These are phyloP conservation scores for Chymomyza caudatula DNA, from an alignment of 2,888 invertebrate genomes.

Conservation along the genomic window DNA sequence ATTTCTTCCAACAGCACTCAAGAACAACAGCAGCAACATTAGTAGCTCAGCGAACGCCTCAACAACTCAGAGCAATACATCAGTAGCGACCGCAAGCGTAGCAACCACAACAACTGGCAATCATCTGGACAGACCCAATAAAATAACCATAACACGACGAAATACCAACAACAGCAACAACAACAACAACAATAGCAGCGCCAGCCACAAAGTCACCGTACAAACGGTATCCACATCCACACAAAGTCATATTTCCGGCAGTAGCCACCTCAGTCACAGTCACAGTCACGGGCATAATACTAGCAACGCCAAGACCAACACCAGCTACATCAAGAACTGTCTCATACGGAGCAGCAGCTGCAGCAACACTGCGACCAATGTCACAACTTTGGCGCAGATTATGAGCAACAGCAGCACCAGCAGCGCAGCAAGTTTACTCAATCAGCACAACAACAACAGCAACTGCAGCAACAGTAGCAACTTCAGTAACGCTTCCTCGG, in stretches of 20 bases:
- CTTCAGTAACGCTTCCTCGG: constrained; percentile 61
- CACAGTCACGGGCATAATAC: neutral
- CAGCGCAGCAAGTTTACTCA: constrained; percentile 64
- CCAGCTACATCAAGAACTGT: constrained; percentile 73
- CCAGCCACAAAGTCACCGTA: constrained; percentile 26
- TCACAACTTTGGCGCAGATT: constrained; percentile 74
- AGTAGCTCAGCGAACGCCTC: constrained; percentile 28
- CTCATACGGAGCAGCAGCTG: constrained; percentile 74
- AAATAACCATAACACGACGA: constrained; percentile 60
- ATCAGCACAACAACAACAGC: constrained; percentile 62
- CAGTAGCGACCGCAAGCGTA: constrained; percentile 9
- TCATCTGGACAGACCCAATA: constrained; percentile 48
- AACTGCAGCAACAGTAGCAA: constrained; percentile 64
- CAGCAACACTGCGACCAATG: constrained; percentile 74
- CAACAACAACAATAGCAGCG: constrained; percentile 5
- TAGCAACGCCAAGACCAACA: constrained; percentile 69
- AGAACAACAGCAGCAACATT: constrained; percentile 45
- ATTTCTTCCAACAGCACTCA: constrained; percentile 55
- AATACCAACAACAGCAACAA: constrained; percentile 41
- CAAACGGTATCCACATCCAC: constrained; percentile 4
- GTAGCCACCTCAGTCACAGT: neutral
- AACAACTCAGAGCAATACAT: constrained; percentile 38
- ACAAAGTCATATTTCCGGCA: constrained; percentile 14
- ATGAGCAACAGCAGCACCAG: constrained; percentile 75
- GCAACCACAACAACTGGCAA: constrained; percentile 35